Conservation (phyloP, 2,797 vertebrate species). For the Antrozous pallidus region DNA sequence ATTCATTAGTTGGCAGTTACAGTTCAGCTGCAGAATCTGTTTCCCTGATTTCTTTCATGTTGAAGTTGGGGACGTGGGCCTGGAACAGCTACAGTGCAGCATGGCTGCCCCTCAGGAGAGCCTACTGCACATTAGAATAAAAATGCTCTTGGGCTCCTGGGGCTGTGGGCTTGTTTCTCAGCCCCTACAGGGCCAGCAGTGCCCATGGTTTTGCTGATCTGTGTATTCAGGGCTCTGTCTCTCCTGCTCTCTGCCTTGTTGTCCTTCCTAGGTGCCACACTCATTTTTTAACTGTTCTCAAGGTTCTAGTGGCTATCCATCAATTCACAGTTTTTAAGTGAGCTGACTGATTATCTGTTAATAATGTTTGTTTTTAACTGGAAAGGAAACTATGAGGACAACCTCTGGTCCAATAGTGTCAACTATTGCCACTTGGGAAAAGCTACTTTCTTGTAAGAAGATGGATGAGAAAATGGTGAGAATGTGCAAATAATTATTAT, state of each 20-base stretch:
- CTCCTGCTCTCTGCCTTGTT: neutral
- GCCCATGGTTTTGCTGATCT: neutral
- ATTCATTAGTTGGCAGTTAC: neutral
- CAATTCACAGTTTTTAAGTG: neutral
- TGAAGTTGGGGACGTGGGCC: neutral
- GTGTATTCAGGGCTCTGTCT: neutral
- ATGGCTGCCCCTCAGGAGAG: neutral
- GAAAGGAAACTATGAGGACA: neutral
- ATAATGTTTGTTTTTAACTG: neutral
- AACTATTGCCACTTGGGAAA: neutral
- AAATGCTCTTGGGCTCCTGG: neutral
- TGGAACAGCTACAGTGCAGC: neutral
- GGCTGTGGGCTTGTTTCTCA: neutral
- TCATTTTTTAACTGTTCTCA: neutral
- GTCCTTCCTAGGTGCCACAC: neutral
- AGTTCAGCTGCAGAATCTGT: neutral
- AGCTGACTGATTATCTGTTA: neutral
- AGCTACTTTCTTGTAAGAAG: neutral
- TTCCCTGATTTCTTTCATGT: neutral
- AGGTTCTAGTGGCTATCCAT: neutral
- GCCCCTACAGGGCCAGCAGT: neutral
- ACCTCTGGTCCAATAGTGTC: neutral
- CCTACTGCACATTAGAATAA: neutral
- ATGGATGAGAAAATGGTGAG: neutral
- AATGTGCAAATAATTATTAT: neutral